Evolutionary conservation across 2,888 invertebrate genomes (phyloP).

Genomic region (Ischnus inquisitorius): DNA sequence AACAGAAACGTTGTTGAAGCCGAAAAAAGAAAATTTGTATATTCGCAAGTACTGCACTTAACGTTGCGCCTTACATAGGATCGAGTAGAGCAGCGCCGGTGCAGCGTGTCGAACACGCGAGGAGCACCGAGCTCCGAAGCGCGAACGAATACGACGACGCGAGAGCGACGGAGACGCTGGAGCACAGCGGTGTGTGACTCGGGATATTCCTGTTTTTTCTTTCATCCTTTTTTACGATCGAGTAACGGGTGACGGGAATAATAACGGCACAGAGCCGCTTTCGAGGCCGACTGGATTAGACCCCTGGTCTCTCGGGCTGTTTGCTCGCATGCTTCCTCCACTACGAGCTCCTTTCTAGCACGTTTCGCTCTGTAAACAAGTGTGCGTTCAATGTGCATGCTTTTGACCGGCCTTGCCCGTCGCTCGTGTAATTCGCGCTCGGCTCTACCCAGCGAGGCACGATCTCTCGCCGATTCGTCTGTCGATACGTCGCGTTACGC

Average conservation of each 20-base stretch:
- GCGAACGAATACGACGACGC: slow-evolving; percentile 11
- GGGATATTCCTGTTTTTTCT: slow-evolving; percentile 19
- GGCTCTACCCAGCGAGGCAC: background rate
- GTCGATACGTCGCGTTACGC: slow-evolving; percentile 32
- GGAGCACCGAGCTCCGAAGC: background rate
- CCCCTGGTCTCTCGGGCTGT: slow-evolving; percentile 46
- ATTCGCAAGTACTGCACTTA: background rate
- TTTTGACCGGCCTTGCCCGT: slow-evolving; percentile 21
- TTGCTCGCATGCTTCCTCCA: slow-evolving; percentile 63
- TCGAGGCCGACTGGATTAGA: slow-evolving; percentile 80
- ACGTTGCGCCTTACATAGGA: background rate
- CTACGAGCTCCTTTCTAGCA: slow-evolving; percentile 55
- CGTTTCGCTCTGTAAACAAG: slow-evolving; percentile 28
- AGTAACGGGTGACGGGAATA: slow-evolving; percentile 81
- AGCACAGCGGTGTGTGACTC: slow-evolving; percentile 16
- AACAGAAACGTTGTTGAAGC: too few relatives aligned
- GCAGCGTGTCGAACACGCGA: slow-evolving; percentile 7
- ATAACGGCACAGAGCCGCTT: slow-evolving; percentile 80
- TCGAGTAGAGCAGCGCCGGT: slow-evolving; percentile 5
- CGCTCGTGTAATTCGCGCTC: slow-evolving; percentile 36
- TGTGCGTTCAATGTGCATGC: background rate
- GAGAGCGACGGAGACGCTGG: slow-evolving; percentile 31
- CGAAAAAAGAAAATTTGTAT: too few relatives aligned
- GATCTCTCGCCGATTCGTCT: slow-evolving; percentile 43
- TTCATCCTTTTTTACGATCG: slow-evolving; percentile 50